phyloP scores from a whole-genome alignment of 2,113 vertebrate species.

The Psammodynastes pulverulentus region DNA sequence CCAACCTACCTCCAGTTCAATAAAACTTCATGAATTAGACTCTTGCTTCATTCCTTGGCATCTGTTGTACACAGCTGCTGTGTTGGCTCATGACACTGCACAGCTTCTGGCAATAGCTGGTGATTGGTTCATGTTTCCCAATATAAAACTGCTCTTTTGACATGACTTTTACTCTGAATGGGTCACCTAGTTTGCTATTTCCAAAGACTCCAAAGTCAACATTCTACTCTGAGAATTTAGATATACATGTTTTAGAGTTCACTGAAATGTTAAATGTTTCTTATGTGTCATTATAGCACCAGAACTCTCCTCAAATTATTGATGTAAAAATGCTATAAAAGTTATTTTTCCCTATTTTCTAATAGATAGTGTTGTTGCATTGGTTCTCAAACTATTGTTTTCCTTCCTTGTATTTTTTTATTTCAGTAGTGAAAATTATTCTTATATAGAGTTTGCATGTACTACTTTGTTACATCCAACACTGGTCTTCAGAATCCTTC shows the following conservation, averaged over 20 bases:
- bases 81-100: not conserved
- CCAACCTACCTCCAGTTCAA: not conserved
- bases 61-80: conserved; percentile 1
- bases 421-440: not conserved
- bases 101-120: not conserved
- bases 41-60: not conserved
- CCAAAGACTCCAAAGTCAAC: not conserved
- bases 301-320: not conserved
- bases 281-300: not conserved
- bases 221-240: not conserved
- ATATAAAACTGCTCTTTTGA: not conserved
- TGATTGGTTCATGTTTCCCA: not conserved
- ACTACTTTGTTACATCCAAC: conserved; percentile 1
- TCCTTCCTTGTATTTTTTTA: not conserved
- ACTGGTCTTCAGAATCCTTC: not conserved
- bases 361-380: not conserved
- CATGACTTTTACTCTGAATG: not conserved
- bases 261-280: not conserved
- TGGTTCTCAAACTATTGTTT: not conserved
- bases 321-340: not conserved
- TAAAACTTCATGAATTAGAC: not conserved
- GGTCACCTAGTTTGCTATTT: not conserved
- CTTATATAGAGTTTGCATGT: not conserved
- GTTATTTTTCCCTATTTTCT: not conserved
- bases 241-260: not conserved